Conservation (phyloP, 2,888 invertebrate species). For the Yponomeuta plumbellus region DNA sequence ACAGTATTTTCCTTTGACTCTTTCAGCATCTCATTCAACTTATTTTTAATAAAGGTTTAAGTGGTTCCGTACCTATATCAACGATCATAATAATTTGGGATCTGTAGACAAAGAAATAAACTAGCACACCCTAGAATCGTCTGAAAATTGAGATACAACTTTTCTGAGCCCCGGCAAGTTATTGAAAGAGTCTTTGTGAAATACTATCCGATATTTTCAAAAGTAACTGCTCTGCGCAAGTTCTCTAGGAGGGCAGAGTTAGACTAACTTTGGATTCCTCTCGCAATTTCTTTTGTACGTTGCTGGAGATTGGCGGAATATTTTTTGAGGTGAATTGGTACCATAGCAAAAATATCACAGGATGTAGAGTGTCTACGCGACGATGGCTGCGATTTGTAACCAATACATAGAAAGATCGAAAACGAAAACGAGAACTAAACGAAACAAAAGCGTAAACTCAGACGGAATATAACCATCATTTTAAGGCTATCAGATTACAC, state of each 20-base stretch:
- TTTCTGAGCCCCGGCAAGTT: constrained; percentile 42
- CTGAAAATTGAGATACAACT: constrained; percentile 38
- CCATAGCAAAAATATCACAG: not conserved
- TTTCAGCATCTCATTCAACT: too few species aligned
- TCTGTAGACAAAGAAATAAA: too few species aligned
- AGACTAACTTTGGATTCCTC: constrained; percentile 28
- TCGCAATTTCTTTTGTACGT: constrained; percentile 40
- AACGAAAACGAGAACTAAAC: too few species aligned
- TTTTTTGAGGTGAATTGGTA: not conserved
- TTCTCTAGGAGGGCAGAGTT: constrained; percentile 35
- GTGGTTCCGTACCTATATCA: too few species aligned
- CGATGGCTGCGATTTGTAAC: too few species aligned
- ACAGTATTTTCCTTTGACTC: too few species aligned
- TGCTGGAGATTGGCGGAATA: constrained; percentile 8
- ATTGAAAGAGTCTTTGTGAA: constrained; percentile 46
- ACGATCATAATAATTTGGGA: too few species aligned
- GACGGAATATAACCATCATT: too few species aligned
- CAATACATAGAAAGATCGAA: too few species aligned
- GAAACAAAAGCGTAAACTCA: too few species aligned
- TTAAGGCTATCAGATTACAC: too few species aligned
- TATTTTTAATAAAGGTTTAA: too few species aligned
- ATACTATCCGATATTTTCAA: constrained; percentile 50
- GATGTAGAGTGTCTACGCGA: constrained; percentile 13
- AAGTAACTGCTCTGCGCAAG: constrained; percentile 39
- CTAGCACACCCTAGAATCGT: constrained; percentile 23